Conservation (phyloP, 2,888 invertebrate species). For the Villa cingulata region DNA sequence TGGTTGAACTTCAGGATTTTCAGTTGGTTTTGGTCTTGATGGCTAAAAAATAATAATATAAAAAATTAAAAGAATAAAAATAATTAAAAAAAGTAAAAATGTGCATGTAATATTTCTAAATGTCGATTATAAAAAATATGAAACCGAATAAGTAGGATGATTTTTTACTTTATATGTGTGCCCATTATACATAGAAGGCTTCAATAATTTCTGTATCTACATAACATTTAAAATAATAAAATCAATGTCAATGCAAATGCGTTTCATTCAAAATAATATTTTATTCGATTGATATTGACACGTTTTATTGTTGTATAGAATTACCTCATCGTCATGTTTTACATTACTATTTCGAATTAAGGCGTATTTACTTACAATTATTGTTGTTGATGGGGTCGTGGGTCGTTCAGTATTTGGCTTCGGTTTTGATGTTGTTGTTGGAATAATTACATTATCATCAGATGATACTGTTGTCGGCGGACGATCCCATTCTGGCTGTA, state of each 20-base stretch:
- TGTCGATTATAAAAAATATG: too few relatives aligned
- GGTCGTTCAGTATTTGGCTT: conserved; percentile 19
- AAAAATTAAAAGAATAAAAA: not conserved
- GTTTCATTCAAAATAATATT: not conserved
- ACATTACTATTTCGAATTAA: too few relatives aligned
- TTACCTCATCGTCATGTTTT: too few relatives aligned
- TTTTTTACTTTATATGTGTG: too few relatives aligned
- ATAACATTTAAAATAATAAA: not conserved
- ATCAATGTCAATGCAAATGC: not conserved
- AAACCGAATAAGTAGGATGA: too few relatives aligned
- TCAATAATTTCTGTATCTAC: not conserved
- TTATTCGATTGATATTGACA: conserved; percentile 16
- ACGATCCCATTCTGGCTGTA: conserved; percentile 67
- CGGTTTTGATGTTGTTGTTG: conserved; percentile 19
- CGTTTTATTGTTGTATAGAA: too few relatives aligned
- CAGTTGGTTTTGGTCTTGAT: conserved; percentile 6
- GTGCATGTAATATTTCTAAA: too few relatives aligned
- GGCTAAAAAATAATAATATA: not conserved
- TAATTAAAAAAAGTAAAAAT: too few relatives aligned
- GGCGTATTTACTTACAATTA: not conserved
- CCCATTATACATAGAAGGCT: too few relatives aligned
- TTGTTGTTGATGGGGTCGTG: conserved; percentile 13
- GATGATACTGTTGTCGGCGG: conserved; percentile 56
- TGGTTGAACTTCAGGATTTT: conserved; percentile 24
- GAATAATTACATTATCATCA: conserved; percentile 22